phyloP scores from a whole-genome alignment of 2,888 invertebrate species.

The Nycteola revayana region DNA sequence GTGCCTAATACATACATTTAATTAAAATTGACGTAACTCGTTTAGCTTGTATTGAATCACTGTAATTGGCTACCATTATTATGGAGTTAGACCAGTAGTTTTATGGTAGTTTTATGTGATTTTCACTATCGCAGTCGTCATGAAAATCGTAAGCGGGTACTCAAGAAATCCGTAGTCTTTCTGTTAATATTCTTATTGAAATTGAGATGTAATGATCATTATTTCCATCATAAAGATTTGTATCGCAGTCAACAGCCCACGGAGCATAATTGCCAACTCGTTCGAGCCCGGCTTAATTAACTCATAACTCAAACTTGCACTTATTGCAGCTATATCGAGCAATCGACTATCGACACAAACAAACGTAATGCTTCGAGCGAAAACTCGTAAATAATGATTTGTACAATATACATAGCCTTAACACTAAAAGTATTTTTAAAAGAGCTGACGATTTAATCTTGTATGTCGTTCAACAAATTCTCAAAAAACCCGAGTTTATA shows the following conservation, averaged over 20 bases:
- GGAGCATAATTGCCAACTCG: constrained; percentile 28
- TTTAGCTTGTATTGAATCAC: constrained; percentile 23
- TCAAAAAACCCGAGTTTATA: no score
- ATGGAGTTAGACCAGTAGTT: no score
- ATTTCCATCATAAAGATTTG: constrained; percentile 9
- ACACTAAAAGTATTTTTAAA: no score
- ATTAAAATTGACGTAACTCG: constrained; percentile 11
- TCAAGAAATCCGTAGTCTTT: no score
- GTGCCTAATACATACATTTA: not conserved
- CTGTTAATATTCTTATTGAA: not conserved
- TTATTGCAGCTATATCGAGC: constrained; percentile 39
- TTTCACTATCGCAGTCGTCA: no score
- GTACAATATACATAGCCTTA: not conserved
- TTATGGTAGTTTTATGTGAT: no score
- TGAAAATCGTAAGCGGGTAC: no score
- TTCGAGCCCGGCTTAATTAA: constrained; percentile 32
- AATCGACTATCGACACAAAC: constrained; percentile 34
- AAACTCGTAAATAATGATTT: constrained; percentile 24
- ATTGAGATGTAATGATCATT: constrained; percentile 1
- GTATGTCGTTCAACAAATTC: no score
- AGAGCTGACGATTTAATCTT: no score
- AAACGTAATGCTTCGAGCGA: constrained; percentile 14
- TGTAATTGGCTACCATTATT: constrained; percentile 15
- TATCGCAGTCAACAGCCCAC: constrained; percentile 16
- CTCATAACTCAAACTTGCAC: constrained; percentile 50